phyloP scores from a whole-genome alignment of 2,888 invertebrate genomes.

The Chymomyza caudatula region DNA sequence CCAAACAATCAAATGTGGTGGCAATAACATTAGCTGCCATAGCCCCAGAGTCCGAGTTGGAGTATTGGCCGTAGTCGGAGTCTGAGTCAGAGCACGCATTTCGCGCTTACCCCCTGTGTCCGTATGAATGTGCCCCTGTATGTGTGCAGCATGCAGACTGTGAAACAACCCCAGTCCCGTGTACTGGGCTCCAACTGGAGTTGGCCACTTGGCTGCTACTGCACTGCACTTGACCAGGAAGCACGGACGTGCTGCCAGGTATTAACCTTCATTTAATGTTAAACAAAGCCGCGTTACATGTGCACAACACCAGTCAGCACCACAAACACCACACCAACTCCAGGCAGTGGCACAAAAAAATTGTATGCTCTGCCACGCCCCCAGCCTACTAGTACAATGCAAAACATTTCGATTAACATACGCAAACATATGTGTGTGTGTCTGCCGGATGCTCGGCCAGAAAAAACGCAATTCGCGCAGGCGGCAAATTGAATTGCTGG shows the following conservation, averaged over 20 bases:
- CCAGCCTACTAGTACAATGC: slow-evolving; percentile 24
- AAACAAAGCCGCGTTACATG: slow-evolving; percentile 66
- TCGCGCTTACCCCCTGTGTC: not conserved
- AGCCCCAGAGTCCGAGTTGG: not conserved
- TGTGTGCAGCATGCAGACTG: not conserved
- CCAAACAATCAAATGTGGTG: slow-evolving; percentile 65
- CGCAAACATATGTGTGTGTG: slow-evolving; percentile 64
- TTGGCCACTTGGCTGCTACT: not conserved
- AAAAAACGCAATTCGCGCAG: slow-evolving; percentile 31
- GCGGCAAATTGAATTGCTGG: slow-evolving; percentile 62
- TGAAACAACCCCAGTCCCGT: slow-evolving; percentile 21
- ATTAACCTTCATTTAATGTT: slow-evolving; percentile 72
- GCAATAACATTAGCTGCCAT: slow-evolving; percentile 61
- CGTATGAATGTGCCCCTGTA: not conserved
- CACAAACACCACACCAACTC: not conserved
- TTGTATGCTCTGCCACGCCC: slow-evolving; percentile 26
- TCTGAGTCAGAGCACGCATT: not conserved
- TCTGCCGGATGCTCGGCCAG: not conserved
- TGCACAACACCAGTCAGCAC: slow-evolving; percentile 24
- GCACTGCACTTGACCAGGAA: not conserved
- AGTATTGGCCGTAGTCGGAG: not conserved
- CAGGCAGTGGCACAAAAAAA: not conserved
- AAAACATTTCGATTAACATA: slow-evolving; percentile 71
- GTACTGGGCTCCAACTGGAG: slow-evolving; percentile 19
- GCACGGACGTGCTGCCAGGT: slow-evolving; percentile 60